Evolutionary conservation across 2,888 invertebrate genomes (phyloP).

Genomic region (Cryptocephalus primarius): DNA sequence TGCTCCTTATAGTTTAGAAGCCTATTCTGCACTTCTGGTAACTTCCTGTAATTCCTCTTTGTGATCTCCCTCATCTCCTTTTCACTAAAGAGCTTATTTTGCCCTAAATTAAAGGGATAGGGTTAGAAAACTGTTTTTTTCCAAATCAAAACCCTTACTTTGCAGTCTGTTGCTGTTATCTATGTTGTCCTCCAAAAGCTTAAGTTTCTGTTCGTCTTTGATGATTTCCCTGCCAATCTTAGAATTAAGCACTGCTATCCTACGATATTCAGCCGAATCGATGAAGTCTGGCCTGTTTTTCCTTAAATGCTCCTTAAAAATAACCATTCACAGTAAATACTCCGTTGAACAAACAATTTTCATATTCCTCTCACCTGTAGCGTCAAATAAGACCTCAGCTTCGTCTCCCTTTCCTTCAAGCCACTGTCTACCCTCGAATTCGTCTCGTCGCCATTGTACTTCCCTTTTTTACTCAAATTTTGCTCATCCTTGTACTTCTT

Average conservation of each 20-base stretch:
- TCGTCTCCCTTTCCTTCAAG: constrained; percentile 1
- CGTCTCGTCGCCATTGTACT: too few species aligned
- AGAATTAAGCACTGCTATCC: constrained; percentile 21
- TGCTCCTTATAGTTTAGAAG: constrained; percentile 48
- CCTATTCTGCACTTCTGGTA: constrained; percentile 62
- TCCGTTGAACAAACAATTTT: too few species aligned
- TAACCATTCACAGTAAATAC: too few species aligned
- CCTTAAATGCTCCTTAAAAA: constrained; percentile 57
- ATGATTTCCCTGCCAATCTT: constrained; percentile 27
- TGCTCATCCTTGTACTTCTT: constrained; percentile 16
- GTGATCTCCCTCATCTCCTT: constrained; percentile 51
- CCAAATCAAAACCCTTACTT: not conserved
- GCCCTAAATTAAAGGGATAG: constrained; percentile 11
- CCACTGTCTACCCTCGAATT: constrained; percentile 1
- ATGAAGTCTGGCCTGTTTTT: constrained; percentile 62
- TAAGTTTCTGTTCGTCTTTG: constrained; percentile 34
- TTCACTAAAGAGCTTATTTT: constrained; percentile 18
- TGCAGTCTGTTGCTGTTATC: constrained; percentile 7
- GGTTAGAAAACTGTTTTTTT: not conserved
- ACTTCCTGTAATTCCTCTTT: constrained; percentile 51
- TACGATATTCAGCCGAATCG: constrained; percentile 43
- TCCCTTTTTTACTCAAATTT: constrained; percentile 8
- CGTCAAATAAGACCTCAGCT: not conserved
- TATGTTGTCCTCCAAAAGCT: constrained; percentile 18
- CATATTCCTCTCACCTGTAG: too few species aligned